phyloP scores from a whole-genome alignment of 2,888 invertebrate genomes.

The Rhagium mordax region DNA sequence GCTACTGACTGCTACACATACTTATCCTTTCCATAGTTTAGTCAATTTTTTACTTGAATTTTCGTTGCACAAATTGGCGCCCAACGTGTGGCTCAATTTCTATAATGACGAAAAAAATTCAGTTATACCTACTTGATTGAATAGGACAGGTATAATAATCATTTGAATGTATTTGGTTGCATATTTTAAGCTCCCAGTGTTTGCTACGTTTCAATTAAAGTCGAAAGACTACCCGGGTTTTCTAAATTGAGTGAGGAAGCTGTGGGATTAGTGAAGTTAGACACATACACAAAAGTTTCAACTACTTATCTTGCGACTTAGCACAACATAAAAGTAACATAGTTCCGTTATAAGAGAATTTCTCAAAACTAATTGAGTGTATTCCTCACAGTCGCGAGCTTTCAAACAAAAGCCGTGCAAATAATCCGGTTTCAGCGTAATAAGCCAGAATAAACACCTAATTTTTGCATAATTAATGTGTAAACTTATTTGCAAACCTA shows the following conservation, averaged over 20 bases:
- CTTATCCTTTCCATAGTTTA: too few relatives aligned
- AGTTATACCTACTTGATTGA: too few relatives aligned
- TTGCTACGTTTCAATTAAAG: not conserved
- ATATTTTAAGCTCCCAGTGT: not conserved
- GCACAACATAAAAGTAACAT: conserved; percentile 13
- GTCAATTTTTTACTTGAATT: too few relatives aligned
- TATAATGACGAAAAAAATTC: too few relatives aligned
- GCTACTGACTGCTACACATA: too few relatives aligned
- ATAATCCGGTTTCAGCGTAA: conserved; percentile 46
- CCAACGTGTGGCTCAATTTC: too few relatives aligned
- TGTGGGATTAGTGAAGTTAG: not conserved
- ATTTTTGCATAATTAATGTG: conserved; percentile 56
- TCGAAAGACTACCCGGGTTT: not conserved
- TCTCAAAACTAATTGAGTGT: conserved; percentile 34
- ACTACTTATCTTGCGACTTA: conserved; percentile 7
- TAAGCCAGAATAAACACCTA: conserved; percentile 55
- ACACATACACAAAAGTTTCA: conserved; percentile 6
- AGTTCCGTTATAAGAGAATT: conserved; percentile 18
- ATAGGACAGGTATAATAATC: too few relatives aligned
- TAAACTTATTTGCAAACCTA: conserved; percentile 53
- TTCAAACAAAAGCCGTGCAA: conserved; percentile 41
- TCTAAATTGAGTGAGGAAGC: conserved; percentile 2
- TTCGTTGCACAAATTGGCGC: too few relatives aligned
- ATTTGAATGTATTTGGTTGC: not conserved
- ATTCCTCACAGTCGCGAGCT: conserved; percentile 9